Evolutionary conservation across 2,113 vertebrate species (phyloP).

Genomic region (Regulus satrapa): DNA sequence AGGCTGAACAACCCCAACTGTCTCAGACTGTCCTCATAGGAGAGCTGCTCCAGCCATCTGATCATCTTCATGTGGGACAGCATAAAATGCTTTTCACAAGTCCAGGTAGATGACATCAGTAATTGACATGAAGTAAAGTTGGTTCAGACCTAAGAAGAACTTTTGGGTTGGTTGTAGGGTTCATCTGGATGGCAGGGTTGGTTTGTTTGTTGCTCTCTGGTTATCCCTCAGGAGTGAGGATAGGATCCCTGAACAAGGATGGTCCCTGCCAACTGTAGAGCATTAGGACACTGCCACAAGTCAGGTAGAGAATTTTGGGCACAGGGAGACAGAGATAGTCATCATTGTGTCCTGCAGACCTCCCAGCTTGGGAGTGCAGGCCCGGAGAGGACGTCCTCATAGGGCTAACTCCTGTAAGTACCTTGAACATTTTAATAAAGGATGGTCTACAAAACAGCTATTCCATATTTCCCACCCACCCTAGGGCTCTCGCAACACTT

Average conservation of each 20-base stretch:
- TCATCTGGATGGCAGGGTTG: not conserved
- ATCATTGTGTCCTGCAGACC: not conserved
- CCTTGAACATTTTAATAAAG: not conserved
- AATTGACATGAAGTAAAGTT: not conserved
- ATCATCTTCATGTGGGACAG: not conserved
- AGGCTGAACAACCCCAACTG: not conserved
- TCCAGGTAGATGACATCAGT: too few relatives aligned
- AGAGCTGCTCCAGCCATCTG: not conserved
- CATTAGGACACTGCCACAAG: not conserved
- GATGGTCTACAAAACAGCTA: not conserved
- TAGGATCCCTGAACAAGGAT: not conserved
- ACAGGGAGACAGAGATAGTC: not conserved
- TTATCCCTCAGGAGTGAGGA: not conserved
- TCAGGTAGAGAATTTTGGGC: not conserved
- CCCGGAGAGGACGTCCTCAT: not conserved
- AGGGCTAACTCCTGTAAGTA: not conserved
- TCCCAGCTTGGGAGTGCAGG: not conserved
- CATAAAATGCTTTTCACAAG: not conserved
- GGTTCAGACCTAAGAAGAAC: not conserved
- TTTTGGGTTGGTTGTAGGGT: not conserved
- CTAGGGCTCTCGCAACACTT: not conserved
- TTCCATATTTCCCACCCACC: not conserved
- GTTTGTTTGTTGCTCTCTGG: not conserved
- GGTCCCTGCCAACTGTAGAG: not conserved
- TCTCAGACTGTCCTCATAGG: not conserved